Evolutionary conservation across 2,113 vertebrate genomes (phyloP), one percentile per base, ranked within the genome.

Genomic region (Esox niger): DNA sequence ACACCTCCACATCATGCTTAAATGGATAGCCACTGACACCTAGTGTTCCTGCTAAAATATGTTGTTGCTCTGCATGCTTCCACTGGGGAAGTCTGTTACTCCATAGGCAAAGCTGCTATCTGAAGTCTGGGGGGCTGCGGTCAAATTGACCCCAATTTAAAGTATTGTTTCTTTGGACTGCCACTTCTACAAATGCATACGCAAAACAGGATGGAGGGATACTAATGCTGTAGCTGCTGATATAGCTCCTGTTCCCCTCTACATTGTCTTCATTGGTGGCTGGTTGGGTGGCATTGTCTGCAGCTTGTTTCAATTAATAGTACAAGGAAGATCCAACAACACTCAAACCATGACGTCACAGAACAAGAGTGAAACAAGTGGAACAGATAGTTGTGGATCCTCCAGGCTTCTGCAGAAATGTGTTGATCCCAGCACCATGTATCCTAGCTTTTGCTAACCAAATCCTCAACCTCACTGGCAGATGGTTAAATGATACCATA

Each of bases 131-230:
- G 79, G 88, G 80, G 86, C 87, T 84, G 81, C 73, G 85, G 83
- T 89, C 88, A 84, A 89, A 88, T 88, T 89, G 90, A 89, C 87
- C 88, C 88, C 87, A 91, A 90, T 89, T 91, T 87, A 89, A 91
- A 88, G 84, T 89, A 86, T 89, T 84, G 87, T 87, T 90, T 89
- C 81, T 80, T 78, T 84, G 84, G 75, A 82, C 75, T 78, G 80
- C 86, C 76, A 83, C 74, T 81, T 74, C 30, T 47, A 64, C 75
- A 84, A 82, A 84, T 81, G 78, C 78, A 73, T 70, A 43, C 64
- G 70, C 62, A 66, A 69, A 55, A 69, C 35, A 66, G 47, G 84
- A 84, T 75, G 75, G 74, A 63, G 61, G 63, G 63, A 79, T 68
- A 72, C 74, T 86, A 84, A 84, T n/a, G n/a, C n/a, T n/a, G n/a